A percentile compares a stretch with the other conserved stretches of the same genome.
These are phyloP conservation scores for Megalopta genalis DNA, from an alignment of 1,140 invertebrate species.

Conservation along the genomic window DNA sequence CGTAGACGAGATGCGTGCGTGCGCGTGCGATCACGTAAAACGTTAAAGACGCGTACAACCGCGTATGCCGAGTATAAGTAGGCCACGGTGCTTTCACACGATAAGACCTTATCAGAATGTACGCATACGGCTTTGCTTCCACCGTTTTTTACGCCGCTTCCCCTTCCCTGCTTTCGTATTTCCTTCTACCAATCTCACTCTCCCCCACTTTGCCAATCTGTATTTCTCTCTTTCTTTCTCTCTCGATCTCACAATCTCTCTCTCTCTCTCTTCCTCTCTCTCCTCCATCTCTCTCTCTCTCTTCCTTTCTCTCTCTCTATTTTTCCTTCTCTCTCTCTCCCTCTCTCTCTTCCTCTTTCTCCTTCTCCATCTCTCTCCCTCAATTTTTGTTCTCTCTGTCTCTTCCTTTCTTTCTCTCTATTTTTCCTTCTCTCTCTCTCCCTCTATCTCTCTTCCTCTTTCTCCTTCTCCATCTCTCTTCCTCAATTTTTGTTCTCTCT, in stretches of 20 bases:
- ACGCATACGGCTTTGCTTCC: slow-evolving; percentile 57
- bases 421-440: slow-evolving; percentile 21
- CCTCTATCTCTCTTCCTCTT: neutral
- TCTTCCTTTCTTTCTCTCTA: too few relatives aligned
- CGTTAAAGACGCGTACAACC: slow-evolving; percentile 54
- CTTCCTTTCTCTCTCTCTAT: too few relatives aligned
- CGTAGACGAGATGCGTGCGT: slow-evolving; percentile 43
- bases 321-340: slow-evolving; percentile 12
- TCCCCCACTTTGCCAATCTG: neutral
- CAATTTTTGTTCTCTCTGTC: too few relatives aligned
- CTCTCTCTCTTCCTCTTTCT: neutral
- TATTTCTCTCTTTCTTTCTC: neutral
- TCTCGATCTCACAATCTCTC: neutral
- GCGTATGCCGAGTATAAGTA: slow-evolving; percentile 68
- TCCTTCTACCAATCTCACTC: slow-evolving; percentile 5
- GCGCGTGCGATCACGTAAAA: slow-evolving; percentile 26
- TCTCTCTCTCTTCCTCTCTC: neutral
- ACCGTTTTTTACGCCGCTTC: slow-evolving; percentile 30
- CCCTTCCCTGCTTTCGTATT: slow-evolving; percentile 1
- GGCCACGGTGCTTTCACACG: slow-evolving; percentile 80
- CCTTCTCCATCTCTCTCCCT: too few relatives aligned
- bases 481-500: too few relatives aligned
- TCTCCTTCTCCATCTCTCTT: neutral
- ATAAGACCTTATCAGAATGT: slow-evolving; percentile 78
- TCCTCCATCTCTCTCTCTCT: too few relatives aligned